Evolutionary conservation across 1,140 invertebrate species (phyloP), one percentile per base, ranked within the genome.

Genomic region (Leptinotarsa texana): DNA sequence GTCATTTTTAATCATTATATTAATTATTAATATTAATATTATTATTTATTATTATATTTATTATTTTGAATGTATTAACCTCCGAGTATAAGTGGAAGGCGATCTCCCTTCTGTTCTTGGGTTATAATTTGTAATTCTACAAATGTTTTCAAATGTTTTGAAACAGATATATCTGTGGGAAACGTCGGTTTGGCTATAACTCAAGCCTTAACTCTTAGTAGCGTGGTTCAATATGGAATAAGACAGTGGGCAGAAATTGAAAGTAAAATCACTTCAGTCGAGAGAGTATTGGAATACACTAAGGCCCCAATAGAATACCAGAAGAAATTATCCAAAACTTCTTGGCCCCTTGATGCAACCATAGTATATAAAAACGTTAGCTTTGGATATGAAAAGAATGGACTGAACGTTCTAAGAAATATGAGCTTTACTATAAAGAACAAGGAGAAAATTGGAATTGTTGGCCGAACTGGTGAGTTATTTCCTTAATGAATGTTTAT

Each of bases 191-290:
- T 92, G 51, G 87, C 87, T 11, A 87, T 92, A 61, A 88, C 88
- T 18, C 91, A 90, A 79, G 63, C 72, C 27, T 51, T 67, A 18
- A 66, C 33, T 4, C 24, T 77, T 8, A 49, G 11, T 57, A 61
- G 65, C 42, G 47, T 67, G 22, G 87, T 91, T 75, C 90, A 92
- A 83, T 91, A 89, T 88, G 88, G 87, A 42, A 87, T 92, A 17
- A 81, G 90, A 69, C 90, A 91, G 77, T 89, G 87, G 77, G 88
- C 89, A 15, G 89, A 90, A 80, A 82, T 91, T 13, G 89, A 95
- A 85, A 94, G 93, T 83, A 89, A 89, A 77, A 94, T 94, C 92
- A 94, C 92, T 24, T 91, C 91, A 11, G 93, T 94, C 17, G 93
- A 94, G 83, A 88, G 93, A 47, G 89, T 94, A 63, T 82, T 93